These are phyloP conservation scores for Cerceris rybyensis DNA, from an alignment of 2,888 invertebrate genomes.

Conservation along the genomic window DNA sequence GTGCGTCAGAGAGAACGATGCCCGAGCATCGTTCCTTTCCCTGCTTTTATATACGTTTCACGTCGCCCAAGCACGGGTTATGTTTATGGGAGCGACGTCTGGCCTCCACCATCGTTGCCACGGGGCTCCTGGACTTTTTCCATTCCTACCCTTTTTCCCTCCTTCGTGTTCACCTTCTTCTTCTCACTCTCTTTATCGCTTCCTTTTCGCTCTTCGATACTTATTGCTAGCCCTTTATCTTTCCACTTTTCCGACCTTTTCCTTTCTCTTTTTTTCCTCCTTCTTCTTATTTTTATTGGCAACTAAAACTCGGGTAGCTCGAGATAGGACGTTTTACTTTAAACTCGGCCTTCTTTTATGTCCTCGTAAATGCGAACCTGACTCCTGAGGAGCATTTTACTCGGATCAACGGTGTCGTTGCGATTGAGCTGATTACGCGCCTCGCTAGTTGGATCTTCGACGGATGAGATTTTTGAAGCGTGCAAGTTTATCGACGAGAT, in stretches of 20 bases:
- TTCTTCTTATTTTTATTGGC: background rate
- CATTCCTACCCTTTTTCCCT: background rate
- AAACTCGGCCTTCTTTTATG: too few relatives aligned
- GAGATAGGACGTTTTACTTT: too few relatives aligned
- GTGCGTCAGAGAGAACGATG: constrained; percentile 35
- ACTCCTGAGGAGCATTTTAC: too few relatives aligned
- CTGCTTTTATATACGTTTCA: constrained; percentile 46
- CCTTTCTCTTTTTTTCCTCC: background rate
- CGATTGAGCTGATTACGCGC: too few relatives aligned
- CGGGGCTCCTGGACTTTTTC: background rate
- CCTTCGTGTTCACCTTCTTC: constrained; percentile 26
- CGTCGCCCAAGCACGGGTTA: constrained; percentile 33
- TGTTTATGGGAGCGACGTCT: constrained; percentile 50
- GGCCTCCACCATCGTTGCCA: background rate
- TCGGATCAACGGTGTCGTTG: too few relatives aligned
- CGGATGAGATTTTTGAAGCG: too few relatives aligned
- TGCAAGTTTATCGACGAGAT: too few relatives aligned
- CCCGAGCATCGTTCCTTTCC: constrained; percentile 44
- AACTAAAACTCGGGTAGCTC: too few relatives aligned
- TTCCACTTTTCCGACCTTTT: background rate
- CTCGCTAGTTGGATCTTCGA: too few relatives aligned
- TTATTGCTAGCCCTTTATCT: background rate
- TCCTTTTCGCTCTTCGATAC: background rate
- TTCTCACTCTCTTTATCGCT: background rate
- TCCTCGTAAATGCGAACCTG: too few relatives aligned